Evolutionary conservation across 2,888 invertebrate genomes (phyloP).

Genomic region (Cremastobaeus sp.): DNA sequence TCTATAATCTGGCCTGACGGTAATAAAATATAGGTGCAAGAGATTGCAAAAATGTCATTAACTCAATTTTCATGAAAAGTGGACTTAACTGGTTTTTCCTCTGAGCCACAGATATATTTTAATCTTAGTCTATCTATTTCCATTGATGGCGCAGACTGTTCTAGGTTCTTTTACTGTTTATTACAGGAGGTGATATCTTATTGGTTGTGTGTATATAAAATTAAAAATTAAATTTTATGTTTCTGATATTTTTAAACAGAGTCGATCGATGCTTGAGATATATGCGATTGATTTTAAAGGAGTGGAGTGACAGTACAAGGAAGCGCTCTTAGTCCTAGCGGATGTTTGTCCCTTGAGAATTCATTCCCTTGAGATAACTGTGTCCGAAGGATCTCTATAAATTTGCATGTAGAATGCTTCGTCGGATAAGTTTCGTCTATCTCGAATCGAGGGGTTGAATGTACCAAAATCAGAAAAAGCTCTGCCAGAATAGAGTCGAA

Average conservation of each 20-base stretch:
- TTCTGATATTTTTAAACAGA: slow-evolving; percentile 54
- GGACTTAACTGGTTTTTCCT: too few species aligned
- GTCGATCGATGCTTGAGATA: slow-evolving; percentile 73
- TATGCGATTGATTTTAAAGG: slow-evolving; percentile 78
- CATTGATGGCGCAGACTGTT: too few species aligned
- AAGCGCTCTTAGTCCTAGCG: slow-evolving; percentile 78
- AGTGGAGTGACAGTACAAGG: slow-evolving; percentile 78
- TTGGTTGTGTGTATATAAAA: slow-evolving; percentile 34
- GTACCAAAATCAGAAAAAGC: slow-evolving; percentile 53
- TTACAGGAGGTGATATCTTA: too few species aligned
- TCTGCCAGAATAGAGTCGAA: slow-evolving; percentile 16
- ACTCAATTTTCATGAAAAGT: too few species aligned
- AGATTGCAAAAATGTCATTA: too few species aligned
- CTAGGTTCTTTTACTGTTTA: too few species aligned
- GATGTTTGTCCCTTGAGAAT: slow-evolving; percentile 73
- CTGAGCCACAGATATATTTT: too few species aligned
- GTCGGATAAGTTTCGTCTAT: slow-evolving; percentile 62
- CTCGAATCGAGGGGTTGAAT: slow-evolving; percentile 53
- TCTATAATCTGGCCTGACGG: too few species aligned
- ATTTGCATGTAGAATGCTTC: slow-evolving; percentile 78
- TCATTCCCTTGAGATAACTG: slow-evolving; percentile 67
- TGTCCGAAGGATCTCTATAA: slow-evolving; percentile 79
- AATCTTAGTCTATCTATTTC: too few species aligned
- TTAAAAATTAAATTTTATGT: slow-evolving; percentile 53
- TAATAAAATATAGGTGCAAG: too few species aligned